Evolutionary conservation across 1,140 invertebrate species (phyloP), one percentile per base, ranked within the genome.

Genomic region (Drosophila arizonae): DNA sequence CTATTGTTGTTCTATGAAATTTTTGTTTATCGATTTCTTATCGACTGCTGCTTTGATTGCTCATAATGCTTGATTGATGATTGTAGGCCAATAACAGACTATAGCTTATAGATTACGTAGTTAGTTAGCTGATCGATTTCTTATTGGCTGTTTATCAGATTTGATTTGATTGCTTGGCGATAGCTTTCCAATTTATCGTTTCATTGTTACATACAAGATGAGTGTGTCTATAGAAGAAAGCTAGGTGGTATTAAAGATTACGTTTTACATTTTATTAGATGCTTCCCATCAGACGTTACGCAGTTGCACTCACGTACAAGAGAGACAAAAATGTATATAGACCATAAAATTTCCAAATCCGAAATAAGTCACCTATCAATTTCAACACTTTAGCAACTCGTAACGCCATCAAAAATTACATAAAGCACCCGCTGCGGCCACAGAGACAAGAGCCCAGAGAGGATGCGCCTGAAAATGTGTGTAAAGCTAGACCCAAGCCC

Each of bases 401-500:
- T 58, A 81, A 77, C 67, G 79, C 56, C 62, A 52, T 54, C 56
- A 46, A 68, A 51, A 72, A 45, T 68, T 39, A 65, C 39, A 26
- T 36, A 15, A 54, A 36, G 9, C 60, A 78, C 45, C 77, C 48
- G 52, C 39, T 72, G 21, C 62, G 46, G 67, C 50, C 50, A 43
- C 56, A 61, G 15, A 56, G 65, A 73, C 52, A 64, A 45, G 69
- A 51, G 60, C 45, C 55, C 56, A 64, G 55, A 76, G 50, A 17
- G 63, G 69, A 72, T 71, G 70, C 69, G 76, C 84, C 87, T 81
- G 87, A 88, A 86, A 74, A 66, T 75, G 77, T 69, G 68, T 78
- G 69, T 79, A 87, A 88, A 88, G 84, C 79, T 82, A 55, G 68
- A 81, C 76, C 82, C 84, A 87, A 86, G 84, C 79, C 82, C 82